phyloP scores from a whole-genome alignment of 2,888 invertebrate genomes.

The Baccha elongata region DNA sequence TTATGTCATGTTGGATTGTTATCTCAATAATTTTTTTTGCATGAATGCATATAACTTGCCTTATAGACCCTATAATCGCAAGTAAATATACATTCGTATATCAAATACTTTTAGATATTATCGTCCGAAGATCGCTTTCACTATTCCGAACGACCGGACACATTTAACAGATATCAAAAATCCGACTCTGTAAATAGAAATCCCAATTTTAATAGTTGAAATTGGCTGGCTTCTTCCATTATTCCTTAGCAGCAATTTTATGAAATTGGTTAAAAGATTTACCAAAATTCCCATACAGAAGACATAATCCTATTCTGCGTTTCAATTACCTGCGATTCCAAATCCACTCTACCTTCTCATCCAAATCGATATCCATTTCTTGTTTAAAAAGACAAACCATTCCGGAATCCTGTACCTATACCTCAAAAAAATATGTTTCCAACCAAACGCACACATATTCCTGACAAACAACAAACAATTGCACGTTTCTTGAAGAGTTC shows the following conservation, averaged over 20 bases:
- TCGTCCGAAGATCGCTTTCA: too few species aligned
- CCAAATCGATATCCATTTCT: slow-evolving; percentile 60
- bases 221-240: too few species aligned
- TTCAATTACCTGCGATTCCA: slow-evolving; percentile 46
- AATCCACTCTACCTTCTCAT: background rate
- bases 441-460: slow-evolving; percentile 37
- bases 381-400: slow-evolving; percentile 25
- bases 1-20: too few species aligned
- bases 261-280: slow-evolving; percentile 68
- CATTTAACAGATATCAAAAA: too few species aligned
- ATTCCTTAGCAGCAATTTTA: slow-evolving; percentile 61
- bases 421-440: slow-evolving; percentile 37
- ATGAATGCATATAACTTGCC: too few species aligned
- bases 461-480: slow-evolving; percentile 48
- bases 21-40: too few species aligned
- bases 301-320: slow-evolving; percentile 61
- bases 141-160: too few species aligned
- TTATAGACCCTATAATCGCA: too few species aligned
- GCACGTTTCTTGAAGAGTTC: slow-evolving; percentile 45
- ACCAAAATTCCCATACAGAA: slow-evolving; percentile 56
- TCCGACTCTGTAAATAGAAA: too few species aligned
- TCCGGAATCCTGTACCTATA: slow-evolving; percentile 29
- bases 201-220: too few species aligned
- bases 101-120: too few species aligned
- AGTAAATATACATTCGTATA: too few species aligned